Evolutionary conservation across 1,140 invertebrate genomes (phyloP), one percentile per base, ranked within the genome.

Genomic region (Mylabris phalerata): DNA sequence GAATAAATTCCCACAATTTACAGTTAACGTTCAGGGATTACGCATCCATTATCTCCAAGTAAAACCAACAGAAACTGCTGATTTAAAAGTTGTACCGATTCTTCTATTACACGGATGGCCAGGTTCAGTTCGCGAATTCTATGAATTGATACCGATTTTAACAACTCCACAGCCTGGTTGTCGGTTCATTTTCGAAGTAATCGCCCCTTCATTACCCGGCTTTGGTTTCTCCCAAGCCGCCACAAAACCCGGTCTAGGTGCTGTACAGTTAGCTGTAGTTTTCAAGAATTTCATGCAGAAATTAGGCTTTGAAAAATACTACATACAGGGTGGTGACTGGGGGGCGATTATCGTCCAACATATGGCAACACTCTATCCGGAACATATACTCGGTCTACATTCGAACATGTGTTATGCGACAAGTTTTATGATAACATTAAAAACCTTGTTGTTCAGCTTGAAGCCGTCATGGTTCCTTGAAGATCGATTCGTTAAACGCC

Each of bases 21-120:
- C 82, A 66, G 84, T 85, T 0, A 80, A 85, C 42, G 79, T 90
- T 65, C 87, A 80, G 75, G 87, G 79, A 1, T 48, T 69, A 10
- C 45, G 61, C 13, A 55, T 89, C 63, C 81, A 90, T 68, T 87
- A 82, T 64, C 73, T 85, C 46, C 82, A 80, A 26, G 77, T 84
- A 0, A 83, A 82, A 59, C 82, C 84, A 0, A 62, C 73, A 65
- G 62, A 74, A 72, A 25, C 75, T 2, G 43, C 49, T 9, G 57
- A 49, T 5, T 2, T 52, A 9, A 64, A 61, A 47, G 61, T 68
- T 4, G 9, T 70, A n/a, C 89, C 90, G 0, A 49, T 93, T 11
- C 67, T 95, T 1, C 32, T 96, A 1, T 64, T 92, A 3, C 93
- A 96, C 68, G 93, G 93, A 13, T 97, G 93, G 93, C 93, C 93